phyloP scores from a whole-genome alignment of 2,888 invertebrate species.

The Aporophyla nigra region DNA sequence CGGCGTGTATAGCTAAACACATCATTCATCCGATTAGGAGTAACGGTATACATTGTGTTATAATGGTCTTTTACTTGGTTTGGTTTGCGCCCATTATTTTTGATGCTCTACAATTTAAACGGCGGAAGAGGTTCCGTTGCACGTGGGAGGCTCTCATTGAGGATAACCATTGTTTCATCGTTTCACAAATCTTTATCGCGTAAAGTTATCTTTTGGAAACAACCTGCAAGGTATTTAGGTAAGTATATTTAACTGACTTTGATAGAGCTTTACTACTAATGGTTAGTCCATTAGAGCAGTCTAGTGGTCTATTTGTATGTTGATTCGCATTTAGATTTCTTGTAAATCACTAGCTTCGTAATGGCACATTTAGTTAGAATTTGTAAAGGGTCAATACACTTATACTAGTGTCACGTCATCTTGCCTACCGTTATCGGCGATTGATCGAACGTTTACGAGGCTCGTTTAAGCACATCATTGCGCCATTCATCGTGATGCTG shows the following conservation, averaged over 20 bases:
- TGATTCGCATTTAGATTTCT: slow-evolving; percentile 48
- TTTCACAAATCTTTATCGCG: slow-evolving; percentile 76
- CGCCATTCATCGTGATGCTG: slow-evolving; percentile 76
- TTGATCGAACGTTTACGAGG: slow-evolving; percentile 78
- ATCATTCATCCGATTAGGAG: slow-evolving; percentile 74
- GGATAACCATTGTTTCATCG: slow-evolving; percentile 78
- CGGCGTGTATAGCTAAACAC: slow-evolving; percentile 71
- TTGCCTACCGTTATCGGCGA: slow-evolving; percentile 79
- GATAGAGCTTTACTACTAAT: slow-evolving; percentile 22
- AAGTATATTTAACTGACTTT: slow-evolving; percentile 31
- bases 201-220: slow-evolving; percentile 69
- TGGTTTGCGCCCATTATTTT: slow-evolving; percentile 81
- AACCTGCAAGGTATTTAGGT: slow-evolving; percentile 53
- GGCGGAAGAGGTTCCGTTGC: slow-evolving; percentile 86
- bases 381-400: slow-evolving; percentile 71
- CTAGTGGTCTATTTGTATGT: slow-evolving; percentile 32
- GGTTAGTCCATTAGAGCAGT: slow-evolving; percentile 9
- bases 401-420: slow-evolving; percentile 71
- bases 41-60: slow-evolving; percentile 78
- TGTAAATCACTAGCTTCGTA: slow-evolving; percentile 44
- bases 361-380: slow-evolving; percentile 55
- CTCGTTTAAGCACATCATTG: slow-evolving; percentile 77
- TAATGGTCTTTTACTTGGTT: slow-evolving; percentile 79
- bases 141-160: slow-evolving; percentile 80
- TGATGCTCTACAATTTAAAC: slow-evolving; percentile 81